phyloP scores from a whole-genome alignment of 2,797 vertebrate genomes.

The Crax fasciolata region DNA sequence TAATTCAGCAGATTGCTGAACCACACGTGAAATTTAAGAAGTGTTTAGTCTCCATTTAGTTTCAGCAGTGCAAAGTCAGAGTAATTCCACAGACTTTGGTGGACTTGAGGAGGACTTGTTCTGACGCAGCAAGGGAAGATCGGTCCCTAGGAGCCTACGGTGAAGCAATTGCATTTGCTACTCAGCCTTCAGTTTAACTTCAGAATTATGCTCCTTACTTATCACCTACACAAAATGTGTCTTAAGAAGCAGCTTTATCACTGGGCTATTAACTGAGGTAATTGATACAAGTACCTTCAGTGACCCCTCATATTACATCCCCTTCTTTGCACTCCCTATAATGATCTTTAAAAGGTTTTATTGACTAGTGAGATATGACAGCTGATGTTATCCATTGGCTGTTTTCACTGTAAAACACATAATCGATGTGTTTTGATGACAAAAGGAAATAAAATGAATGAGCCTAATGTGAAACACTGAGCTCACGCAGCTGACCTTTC shows the following conservation, averaged over 20 bases:
- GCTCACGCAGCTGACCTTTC: not conserved
- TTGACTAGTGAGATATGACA: slow-evolving; percentile 31
- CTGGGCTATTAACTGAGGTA: not conserved
- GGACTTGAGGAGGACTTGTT: slow-evolving; percentile 18
- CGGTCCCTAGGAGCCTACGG: not conserved
- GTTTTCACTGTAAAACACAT: not conserved
- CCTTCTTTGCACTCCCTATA: slow-evolving; percentile 5
- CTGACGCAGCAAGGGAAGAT: slow-evolving; percentile 21
- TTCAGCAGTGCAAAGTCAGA: slow-evolving; percentile 47
- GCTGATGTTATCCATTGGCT: not conserved
- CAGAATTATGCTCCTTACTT: slow-evolving; percentile 15
- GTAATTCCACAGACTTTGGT: slow-evolving; percentile 39
- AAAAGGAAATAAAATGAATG: slow-evolving; percentile 29
- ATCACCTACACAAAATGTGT: not conserved
- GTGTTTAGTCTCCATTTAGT: slow-evolving; percentile 41
- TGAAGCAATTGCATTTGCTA: slow-evolving; percentile 6
- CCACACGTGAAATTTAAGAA: slow-evolving; percentile 19
- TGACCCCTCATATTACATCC: not conserved
- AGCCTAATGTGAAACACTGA: not conserved
- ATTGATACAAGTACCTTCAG: slow-evolving; percentile 40
- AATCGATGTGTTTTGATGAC: not conserved
- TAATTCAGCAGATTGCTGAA: slow-evolving; percentile 32
- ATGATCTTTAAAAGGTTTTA: slow-evolving; percentile 59
- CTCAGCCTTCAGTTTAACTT: not conserved
- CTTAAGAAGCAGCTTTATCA: not conserved